phyloP scores from a whole-genome alignment of 2,113 vertebrate species.

The Sakesphorus luctuosus region DNA sequence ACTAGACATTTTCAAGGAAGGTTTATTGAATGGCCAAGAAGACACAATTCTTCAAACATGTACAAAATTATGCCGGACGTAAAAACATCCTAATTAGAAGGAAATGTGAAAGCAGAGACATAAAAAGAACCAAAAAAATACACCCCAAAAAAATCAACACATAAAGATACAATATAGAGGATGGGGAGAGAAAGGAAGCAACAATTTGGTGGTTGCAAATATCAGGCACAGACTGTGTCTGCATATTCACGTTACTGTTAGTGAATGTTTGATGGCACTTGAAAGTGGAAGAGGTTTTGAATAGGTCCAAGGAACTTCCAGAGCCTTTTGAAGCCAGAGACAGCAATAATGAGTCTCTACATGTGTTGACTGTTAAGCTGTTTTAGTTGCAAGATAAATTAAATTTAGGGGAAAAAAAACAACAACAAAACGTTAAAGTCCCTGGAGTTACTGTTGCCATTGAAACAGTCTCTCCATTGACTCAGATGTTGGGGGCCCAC shows the following conservation, averaged over 20 bases:
- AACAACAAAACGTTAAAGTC: background rate
- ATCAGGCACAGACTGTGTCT: background rate
- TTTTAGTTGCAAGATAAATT: background rate
- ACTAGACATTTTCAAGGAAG: background rate
- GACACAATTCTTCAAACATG: background rate
- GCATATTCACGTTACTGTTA: background rate
- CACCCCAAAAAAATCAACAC: background rate
- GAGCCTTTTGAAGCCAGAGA: conserved; percentile 8
- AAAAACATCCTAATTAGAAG: background rate
- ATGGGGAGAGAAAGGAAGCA: background rate
- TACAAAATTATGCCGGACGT: background rate
- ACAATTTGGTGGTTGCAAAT: background rate
- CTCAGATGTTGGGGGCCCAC: background rate
- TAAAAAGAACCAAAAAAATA: background rate
- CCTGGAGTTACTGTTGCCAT: background rate
- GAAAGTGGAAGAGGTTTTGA: conserved; percentile 20
- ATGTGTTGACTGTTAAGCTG: background rate
- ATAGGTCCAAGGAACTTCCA: background rate
- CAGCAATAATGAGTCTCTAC: conserved; percentile 10
- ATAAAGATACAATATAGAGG: background rate
- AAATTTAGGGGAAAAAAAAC: background rate
- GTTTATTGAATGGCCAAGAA: background rate
- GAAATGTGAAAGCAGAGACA: background rate
- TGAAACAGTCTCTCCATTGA: background rate
- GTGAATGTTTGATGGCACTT: background rate